Conservation (phyloP, 1,140 invertebrate genomes). For the Drosophila teissieri region DNA sequence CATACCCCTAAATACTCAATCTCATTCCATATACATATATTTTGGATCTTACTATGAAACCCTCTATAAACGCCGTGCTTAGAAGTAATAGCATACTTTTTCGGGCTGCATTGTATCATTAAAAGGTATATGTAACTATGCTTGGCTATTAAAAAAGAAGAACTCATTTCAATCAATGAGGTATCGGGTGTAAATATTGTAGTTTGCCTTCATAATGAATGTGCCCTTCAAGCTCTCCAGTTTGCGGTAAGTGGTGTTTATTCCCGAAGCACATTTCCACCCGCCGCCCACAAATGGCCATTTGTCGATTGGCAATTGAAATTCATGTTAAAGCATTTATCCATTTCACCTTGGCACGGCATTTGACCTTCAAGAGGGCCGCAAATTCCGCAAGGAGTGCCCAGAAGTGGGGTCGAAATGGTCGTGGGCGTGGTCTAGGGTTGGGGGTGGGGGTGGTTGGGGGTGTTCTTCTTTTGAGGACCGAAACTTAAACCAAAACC, state of each 20-base stretch:
- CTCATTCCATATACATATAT: no score
- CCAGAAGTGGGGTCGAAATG: not conserved
- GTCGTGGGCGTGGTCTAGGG: not conserved
- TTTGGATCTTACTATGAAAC: no score
- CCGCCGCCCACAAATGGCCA: slow-evolving; percentile 30
- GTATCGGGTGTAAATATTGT: not conserved
- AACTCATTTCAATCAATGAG: not conserved
- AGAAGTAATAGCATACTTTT: no score
- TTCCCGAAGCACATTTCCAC: not conserved
- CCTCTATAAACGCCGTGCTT: no score
- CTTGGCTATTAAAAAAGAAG: no score
- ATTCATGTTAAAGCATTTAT: slow-evolving; percentile 48
- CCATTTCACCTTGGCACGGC: slow-evolving; percentile 49
- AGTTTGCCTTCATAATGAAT: not conserved
- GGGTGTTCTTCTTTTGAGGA: slow-evolving; percentile 1
- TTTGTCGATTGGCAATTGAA: slow-evolving; percentile 54
- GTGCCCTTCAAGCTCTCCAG: slow-evolving; percentile 1
- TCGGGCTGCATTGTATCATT: no score
- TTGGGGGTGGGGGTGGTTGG: not conserved
- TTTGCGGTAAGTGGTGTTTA: not conserved
- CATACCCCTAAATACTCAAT: no score
- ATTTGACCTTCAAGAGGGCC: slow-evolving; percentile 67
- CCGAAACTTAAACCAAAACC: slow-evolving; percentile 42
- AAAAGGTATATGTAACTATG: no score
- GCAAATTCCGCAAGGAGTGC: slow-evolving; percentile 38